These are phyloP conservation scores for Brotogeris chrysoptera DNA, from an alignment of 2,797 vertebrate genomes.

Conservation along the genomic window DNA sequence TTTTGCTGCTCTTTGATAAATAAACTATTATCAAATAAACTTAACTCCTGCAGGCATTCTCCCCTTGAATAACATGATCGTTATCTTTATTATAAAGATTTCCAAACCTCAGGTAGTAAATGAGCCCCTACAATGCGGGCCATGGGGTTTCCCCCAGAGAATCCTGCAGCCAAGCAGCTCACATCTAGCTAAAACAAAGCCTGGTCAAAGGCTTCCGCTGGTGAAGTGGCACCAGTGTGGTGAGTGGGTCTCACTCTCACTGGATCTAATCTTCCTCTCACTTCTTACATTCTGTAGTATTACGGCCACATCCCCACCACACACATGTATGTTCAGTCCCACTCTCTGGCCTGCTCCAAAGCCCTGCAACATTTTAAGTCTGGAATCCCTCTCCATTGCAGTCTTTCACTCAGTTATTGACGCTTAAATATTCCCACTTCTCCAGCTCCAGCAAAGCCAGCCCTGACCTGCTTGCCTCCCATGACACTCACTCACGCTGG, in stretches of 20 bases:
- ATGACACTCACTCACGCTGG: rapidly evolving
- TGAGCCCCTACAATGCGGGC: not conserved
- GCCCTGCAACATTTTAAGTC: not conserved
- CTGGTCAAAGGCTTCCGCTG: not conserved
- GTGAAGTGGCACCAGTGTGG: not conserved
- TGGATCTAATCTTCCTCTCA: not conserved
- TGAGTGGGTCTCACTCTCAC: not conserved
- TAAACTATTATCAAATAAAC: not conserved
- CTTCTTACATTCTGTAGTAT: not conserved
- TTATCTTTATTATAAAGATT: not conserved
- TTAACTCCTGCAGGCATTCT: not conserved
- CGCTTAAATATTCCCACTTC: not conserved
- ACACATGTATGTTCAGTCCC: too few species aligned
- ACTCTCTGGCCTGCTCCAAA: not conserved
- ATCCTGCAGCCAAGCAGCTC: not conserved
- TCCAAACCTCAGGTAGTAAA: not conserved
- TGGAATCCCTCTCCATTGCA: not conserved
- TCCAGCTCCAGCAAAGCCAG: not conserved
- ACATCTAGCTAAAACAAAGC: not conserved
- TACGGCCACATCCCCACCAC: not conserved
- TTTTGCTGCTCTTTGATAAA: not conserved
- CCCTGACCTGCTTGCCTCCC: not conserved
- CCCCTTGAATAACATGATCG: not conserved
- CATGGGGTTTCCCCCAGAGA: not conserved
- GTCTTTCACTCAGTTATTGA: not conserved